Percentiles rank a stretch among this genome's conserved stretches.
phyloP scores from a whole-genome alignment of 2,797 vertebrate genomes.

The Channallabes apus region DNA sequence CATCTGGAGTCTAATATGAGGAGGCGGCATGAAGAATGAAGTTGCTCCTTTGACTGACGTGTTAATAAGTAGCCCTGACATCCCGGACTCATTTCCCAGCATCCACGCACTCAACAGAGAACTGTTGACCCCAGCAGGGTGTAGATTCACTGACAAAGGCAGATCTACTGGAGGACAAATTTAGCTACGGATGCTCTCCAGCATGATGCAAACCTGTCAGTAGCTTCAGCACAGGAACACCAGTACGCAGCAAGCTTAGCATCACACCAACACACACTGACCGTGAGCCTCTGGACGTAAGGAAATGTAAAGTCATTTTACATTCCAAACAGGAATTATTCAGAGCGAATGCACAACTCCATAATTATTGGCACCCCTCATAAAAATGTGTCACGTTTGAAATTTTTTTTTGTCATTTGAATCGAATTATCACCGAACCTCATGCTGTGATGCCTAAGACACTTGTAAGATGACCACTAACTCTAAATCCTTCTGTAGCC shows the following conservation, averaged over 20 bases:
- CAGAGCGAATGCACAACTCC: not conserved
- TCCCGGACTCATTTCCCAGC: slow-evolving; percentile 65
- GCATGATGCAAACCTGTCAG: slow-evolving; percentile 13
- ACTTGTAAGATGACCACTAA: not conserved
- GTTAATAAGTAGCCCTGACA: slow-evolving; percentile 64
- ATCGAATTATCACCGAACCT: not conserved
- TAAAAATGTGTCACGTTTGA: not conserved
- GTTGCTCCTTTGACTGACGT: slow-evolving; percentile 65
- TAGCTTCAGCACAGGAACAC: not conserved
- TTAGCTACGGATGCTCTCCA: not conserved
- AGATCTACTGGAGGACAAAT: not conserved
- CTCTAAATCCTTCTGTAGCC: not conserved
- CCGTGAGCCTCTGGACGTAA: not conserved
- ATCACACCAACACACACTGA: not conserved
- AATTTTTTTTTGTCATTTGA: too few relatives aligned
- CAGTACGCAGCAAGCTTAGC: not conserved
- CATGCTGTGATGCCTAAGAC: not conserved
- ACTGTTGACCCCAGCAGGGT: slow-evolving; percentile 15
- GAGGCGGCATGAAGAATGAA: slow-evolving; percentile 70
- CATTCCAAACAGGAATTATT: not conserved
- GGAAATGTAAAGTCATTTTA: not conserved
- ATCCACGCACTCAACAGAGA: slow-evolving; percentile 44
- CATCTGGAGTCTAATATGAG: slow-evolving; percentile 67
- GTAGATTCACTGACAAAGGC: not conserved
- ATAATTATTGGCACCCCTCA: not conserved